Percentiles rank a stretch among this genome's conserved stretches.
Conservation (phyloP, 2,797 vertebrate genomes). For the Chelon labrosus region DNA sequence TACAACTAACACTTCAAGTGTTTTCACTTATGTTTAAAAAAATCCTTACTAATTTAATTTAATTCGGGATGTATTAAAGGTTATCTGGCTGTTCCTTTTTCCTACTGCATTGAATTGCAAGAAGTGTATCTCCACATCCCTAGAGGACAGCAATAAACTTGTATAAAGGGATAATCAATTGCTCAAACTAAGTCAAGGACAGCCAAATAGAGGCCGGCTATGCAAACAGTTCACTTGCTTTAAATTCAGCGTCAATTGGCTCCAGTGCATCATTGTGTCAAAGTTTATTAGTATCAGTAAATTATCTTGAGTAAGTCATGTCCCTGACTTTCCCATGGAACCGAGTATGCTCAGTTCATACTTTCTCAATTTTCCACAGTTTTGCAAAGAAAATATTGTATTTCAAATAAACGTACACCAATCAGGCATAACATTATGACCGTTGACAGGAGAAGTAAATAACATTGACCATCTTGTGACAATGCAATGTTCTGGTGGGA, state of each 20-base stretch:
- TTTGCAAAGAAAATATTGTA: conserved; percentile 1
- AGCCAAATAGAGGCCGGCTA: background rate
- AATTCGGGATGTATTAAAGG: background rate
- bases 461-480: too few species aligned
- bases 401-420: background rate
- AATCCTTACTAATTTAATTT: background rate
- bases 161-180: background rate
- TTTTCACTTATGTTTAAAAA: background rate
- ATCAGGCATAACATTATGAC: too few species aligned
- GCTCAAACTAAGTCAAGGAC: background rate
- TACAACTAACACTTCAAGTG: background rate
- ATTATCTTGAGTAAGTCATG: too few species aligned
- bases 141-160: conserved; percentile 1
- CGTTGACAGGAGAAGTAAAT: too few species aligned
- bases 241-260: background rate
- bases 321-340: background rate
- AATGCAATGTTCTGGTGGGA: too few species aligned
- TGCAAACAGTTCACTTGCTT: background rate
- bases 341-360: background rate
- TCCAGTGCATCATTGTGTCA: background rate
- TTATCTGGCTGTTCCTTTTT: background rate
- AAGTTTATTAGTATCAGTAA: background rate
- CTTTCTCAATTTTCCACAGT: conserved; percentile 1
- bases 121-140: background rate
- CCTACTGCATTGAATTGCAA: background rate